These are phyloP conservation scores for Rhynchopsitta pachyrhyncha DNA, from an alignment of 2,113 vertebrate species.

Conservation along the genomic window DNA sequence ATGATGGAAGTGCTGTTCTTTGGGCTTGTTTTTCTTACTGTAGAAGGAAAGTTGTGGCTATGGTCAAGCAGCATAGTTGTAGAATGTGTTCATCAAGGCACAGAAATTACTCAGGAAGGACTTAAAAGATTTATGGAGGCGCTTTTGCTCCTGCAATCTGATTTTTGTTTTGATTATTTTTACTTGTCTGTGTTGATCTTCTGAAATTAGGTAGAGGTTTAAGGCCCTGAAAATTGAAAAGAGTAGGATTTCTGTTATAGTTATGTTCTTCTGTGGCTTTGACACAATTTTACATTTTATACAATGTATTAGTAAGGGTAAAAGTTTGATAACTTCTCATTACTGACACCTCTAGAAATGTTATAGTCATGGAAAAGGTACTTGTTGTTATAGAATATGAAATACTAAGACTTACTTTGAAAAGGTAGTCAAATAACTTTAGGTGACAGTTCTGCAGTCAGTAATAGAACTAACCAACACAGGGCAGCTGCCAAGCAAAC, in stretches of 20 bases:
- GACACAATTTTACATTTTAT: neutral
- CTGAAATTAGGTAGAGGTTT: neutral
- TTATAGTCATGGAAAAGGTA: neutral
- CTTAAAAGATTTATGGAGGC: neutral
- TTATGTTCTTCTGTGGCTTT: neutral
- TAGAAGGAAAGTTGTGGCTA: slow-evolving; percentile 1
- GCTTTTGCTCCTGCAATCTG: neutral
- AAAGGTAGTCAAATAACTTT: neutral
- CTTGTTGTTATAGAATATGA: neutral
- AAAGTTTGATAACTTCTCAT: neutral
- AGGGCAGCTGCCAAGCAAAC: slow-evolving; percentile 14
- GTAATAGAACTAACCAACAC: neutral
- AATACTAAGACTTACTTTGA: neutral
- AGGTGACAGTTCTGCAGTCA: neutral
- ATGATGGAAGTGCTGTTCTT: neutral
- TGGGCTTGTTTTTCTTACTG: neutral
- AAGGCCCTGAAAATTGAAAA: neutral
- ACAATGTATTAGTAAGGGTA: neutral
- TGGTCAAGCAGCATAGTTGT: neutral
- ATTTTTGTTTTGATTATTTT: neutral
- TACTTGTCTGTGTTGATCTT: neutral
- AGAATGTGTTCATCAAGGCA: neutral
- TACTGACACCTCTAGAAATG: neutral
- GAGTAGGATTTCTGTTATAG: neutral
- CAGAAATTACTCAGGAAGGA: neutral